phyloP scores from a whole-genome alignment of 2,888 invertebrate species.

The Megamerina dolium region DNA sequence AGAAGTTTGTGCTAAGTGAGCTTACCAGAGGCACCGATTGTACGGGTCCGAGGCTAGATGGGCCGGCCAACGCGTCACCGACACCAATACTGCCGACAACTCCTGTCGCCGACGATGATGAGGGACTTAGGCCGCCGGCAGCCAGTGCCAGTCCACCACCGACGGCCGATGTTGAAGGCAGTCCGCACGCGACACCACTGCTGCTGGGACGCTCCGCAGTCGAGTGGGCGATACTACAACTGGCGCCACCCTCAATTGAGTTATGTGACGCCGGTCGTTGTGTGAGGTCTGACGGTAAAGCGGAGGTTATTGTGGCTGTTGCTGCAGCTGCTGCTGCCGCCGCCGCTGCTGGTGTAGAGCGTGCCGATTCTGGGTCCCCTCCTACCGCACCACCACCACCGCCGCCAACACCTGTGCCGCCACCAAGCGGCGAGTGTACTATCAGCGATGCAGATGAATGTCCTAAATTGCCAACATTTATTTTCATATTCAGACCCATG shows the following conservation, averaged over 20 bases:
- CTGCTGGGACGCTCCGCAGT: slow-evolving; percentile 29
- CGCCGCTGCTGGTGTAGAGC: slow-evolving; percentile 36
- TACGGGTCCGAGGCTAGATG: slow-evolving; percentile 79
- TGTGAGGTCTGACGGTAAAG: slow-evolving; percentile 32
- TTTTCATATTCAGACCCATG: slow-evolving; percentile 60
- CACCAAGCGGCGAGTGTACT: slow-evolving; percentile 20
- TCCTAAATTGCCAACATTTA: slow-evolving; percentile 50
- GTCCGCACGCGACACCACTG: slow-evolving; percentile 24
- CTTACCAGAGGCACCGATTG: slow-evolving; percentile 85
- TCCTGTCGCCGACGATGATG: slow-evolving; percentile 24
- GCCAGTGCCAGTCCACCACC: slow-evolving; percentile 24
- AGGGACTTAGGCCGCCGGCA: slow-evolving; percentile 32
- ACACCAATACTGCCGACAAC: slow-evolving; percentile 16
- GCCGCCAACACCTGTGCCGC: too few species aligned
- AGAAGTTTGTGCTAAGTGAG: too few species aligned
- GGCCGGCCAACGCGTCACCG: slow-evolving; percentile 54
- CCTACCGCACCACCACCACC: slow-evolving; percentile 19
- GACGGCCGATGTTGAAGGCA: slow-evolving; percentile 29
- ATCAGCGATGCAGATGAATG: slow-evolving; percentile 24
- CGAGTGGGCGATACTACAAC: slow-evolving; percentile 18
- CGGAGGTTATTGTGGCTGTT: slow-evolving; percentile 19
- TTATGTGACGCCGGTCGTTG: slow-evolving; percentile 37
- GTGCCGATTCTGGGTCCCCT: slow-evolving; percentile 35
- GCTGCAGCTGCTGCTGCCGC: slow-evolving; percentile 27
- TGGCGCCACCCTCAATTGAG: slow-evolving; percentile 29